These are phyloP conservation scores for Morpho helenor DNA, from an alignment of 2,888 invertebrate genomes.

Conservation along the genomic window DNA sequence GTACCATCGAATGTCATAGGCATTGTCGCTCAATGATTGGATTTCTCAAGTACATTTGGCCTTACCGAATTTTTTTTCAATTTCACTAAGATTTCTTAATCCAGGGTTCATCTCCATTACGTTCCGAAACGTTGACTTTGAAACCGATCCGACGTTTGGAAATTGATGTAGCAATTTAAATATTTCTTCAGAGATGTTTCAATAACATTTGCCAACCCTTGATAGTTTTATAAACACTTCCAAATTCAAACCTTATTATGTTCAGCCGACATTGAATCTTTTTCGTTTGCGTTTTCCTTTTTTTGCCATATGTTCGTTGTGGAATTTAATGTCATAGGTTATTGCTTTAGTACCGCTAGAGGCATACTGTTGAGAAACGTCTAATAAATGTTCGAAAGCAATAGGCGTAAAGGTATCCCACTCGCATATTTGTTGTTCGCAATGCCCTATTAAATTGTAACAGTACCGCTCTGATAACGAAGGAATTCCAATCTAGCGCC, in stretches of 20 bases:
- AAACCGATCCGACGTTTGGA: constrained; percentile 25
- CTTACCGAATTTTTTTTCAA: constrained; percentile 50
- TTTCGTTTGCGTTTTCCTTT: constrained; percentile 12
- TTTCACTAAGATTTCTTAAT: constrained; percentile 50
- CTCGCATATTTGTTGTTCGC: constrained; percentile 30
- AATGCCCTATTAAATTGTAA: constrained; percentile 27
- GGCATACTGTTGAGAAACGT: constrained; percentile 33
- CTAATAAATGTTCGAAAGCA: constrained; percentile 49
- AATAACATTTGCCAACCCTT: constrained; percentile 17
- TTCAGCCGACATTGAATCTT: not conserved
- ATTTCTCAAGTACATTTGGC: constrained; percentile 60
- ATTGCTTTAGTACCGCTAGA: constrained; percentile 39
- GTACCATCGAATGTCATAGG: constrained; percentile 60
- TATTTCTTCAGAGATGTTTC: constrained; percentile 19
- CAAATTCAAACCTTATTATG: not conserved
- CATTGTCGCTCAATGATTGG: constrained; percentile 60
- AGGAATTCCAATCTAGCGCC: not conserved
- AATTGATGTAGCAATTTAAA: constrained; percentile 26
- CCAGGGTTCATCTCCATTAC: constrained; percentile 30
- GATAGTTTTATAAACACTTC: constrained; percentile 11
- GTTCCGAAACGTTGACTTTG: constrained; percentile 24
- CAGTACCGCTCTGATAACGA: constrained; percentile 13
- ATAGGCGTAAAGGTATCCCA: constrained; percentile 48
- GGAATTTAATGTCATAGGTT: constrained; percentile 45
- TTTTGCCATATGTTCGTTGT: constrained; percentile 26